These are phyloP conservation scores for Talpa occidentalis DNA, from an alignment of 2,113 vertebrate species.

Conservation along the genomic window DNA sequence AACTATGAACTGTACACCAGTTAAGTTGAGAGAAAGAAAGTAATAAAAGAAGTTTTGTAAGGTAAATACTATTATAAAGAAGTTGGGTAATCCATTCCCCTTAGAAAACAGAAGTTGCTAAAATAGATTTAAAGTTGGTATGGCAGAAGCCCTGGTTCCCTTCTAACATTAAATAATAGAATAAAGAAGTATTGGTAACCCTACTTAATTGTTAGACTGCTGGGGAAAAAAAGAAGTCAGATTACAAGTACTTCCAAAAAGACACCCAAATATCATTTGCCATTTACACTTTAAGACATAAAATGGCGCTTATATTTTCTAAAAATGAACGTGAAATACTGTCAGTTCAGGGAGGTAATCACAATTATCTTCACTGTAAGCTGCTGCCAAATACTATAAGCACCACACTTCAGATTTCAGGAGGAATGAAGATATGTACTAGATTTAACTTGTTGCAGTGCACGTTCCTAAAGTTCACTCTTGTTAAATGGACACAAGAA, in stretches of 20 bases:
- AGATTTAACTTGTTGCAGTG: neutral
- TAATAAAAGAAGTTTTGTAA: neutral
- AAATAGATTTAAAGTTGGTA: neutral
- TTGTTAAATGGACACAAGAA: neutral
- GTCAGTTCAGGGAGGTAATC: neutral
- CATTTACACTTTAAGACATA: conserved; percentile 11
- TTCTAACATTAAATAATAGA: neutral
- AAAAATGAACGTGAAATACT: neutral
- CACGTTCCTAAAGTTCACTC: neutral
- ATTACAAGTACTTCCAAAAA: conserved; percentile 13
- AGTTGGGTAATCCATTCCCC: neutral
- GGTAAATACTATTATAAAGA: neutral
- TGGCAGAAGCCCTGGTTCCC: neutral
- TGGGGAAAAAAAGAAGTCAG: neutral
- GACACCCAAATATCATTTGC: neutral
- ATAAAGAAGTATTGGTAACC: neutral
- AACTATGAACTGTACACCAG: neutral
- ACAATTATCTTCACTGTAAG: neutral
- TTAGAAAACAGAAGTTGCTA: neutral
- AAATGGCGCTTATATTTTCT: neutral
- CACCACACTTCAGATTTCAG: neutral
- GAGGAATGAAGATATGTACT: neutral
- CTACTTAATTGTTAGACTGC: neutral
- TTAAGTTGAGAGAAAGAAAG: neutral
- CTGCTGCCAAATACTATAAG: neutral